Base-by-base conservation (phyloP, 2,888 invertebrate species). In the Malachius bipustulatus region DNA sequence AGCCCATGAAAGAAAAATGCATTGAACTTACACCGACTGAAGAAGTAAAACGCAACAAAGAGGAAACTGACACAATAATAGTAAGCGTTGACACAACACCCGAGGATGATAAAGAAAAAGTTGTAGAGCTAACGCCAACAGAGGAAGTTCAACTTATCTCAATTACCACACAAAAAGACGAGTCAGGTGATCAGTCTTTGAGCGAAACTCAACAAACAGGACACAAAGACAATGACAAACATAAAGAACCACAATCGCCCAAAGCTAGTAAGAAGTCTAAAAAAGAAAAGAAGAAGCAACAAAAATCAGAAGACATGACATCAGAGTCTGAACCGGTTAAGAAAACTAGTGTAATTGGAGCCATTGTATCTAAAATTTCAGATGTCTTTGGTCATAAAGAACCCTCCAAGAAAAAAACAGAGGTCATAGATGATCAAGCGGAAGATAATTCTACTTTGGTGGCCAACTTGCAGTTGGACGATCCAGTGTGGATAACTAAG, bases 401-500 rank as follows among this genome's bases (percentile, higher is more conserved):
- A 37, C 38, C 52, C 60, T 57, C 38, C 58, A 59, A 2, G 51
- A 55, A 33, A 62, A 59, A 43, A 60, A 59, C 36, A 56, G 60
- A 26, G 58, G 13, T 24, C n/a, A 4, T 19, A 9, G 14, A 26
- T 28, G n/a, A 30, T 8, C 26, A 31, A 10, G 28, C 33, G 19
- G 16, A 9, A 14, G 12, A 42, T 2, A 36, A 30, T n/a, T 28
- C 31, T 4, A 16, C 16, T 8, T 32, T 46, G 16, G 43, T 43
- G 16, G 26, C 47, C 15, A 60, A 59, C 42, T 50, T 68, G 4
- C 48, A 52, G 1, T 40, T 57, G 2, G 66, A 79, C 42, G 58
- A 63, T 41, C 62, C 70, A 4, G 75, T 75, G 50, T 78, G 77
- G 77, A 54, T 65, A 3, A 67, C 72, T 34, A 77, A 74, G 56